Evolutionary conservation across 2,797 vertebrate genomes (phyloP).

Genomic region (Geotrypetes seraphini): DNA sequence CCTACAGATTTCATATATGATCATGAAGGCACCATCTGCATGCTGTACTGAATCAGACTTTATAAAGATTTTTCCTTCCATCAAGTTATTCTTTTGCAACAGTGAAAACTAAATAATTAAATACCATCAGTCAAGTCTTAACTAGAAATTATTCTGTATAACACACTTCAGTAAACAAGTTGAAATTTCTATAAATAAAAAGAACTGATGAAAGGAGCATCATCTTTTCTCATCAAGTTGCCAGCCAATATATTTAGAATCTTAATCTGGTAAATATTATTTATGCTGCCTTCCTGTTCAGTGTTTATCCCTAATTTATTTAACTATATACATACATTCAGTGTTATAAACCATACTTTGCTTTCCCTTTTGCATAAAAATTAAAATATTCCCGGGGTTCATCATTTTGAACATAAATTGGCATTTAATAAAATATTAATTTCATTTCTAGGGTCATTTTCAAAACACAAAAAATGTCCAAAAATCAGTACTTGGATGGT

Average conservation of each 20-base stretch:
- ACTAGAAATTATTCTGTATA: constrained; percentile 16
- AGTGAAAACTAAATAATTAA: constrained; percentile 24
- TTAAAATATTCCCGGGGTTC: not conserved
- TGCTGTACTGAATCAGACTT: constrained; percentile 15
- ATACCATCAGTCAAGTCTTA: constrained; percentile 1
- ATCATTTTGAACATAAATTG: too few relatives aligned
- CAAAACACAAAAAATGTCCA: too few relatives aligned
- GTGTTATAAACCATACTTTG: not conserved
- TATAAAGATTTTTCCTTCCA: constrained; percentile 15
- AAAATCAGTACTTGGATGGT: too few relatives aligned
- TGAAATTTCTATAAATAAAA: constrained; percentile 1
- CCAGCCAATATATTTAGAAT: not conserved
- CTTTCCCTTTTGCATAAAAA: not conserved
- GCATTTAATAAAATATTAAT: too few relatives aligned
- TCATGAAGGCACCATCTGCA: constrained; percentile 25
- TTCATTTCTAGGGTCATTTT: too few relatives aligned
- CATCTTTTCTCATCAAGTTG: not conserved
- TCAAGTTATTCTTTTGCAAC: constrained; percentile 5
- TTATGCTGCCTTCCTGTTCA: not conserved
- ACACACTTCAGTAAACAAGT: constrained; percentile 15
- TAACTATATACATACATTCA: not conserved
- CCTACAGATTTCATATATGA: constrained; percentile 1
- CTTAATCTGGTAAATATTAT: constrained; percentile 1
- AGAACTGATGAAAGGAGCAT: not conserved
- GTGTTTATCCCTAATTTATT: not conserved